Base-by-base conservation (phyloP, 2,113 vertebrate genomes). In the Xiphias gladius region DNA sequence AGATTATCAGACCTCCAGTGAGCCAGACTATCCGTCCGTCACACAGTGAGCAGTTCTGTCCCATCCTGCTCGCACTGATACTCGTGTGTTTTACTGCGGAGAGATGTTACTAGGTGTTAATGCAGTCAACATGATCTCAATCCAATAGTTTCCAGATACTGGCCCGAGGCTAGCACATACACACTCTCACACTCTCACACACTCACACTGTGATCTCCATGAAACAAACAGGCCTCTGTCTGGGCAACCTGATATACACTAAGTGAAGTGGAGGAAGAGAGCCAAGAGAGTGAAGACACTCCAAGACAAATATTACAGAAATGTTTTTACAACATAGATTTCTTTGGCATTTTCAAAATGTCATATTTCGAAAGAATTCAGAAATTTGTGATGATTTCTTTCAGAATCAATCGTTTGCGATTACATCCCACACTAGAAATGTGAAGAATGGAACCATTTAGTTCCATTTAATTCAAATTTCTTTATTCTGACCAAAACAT, bases 111-210 rank as follows among this genome's bases (percentile, higher is more conserved):
- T 28, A 79, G 86, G 76, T 88, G 89, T 86, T 91, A 12, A 89
- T 88, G 90, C 84, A 79, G 71, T 86, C 82, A 85, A 93, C 85
- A 89, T 85, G 88, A 93, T 76, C 88, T 84, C 77, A 88, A 91
- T 90, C 90, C 91, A 85, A 91, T 93, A 90, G 68, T 19, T 76
- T 55, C 26, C 37, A 32, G 70, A 66, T 81, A 39, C 61, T 65
- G 84, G 86, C 74, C 63, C 55, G 24, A 52, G 83, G 78, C 41
- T 41, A 11, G 43, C 67, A 10, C 76, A 14, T 1, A n/a, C 67
- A 50, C 66, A 62, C 82, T n/a, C 59, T 28, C 48, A n/a, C 28
- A 55, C 69, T 59, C 84, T 24, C 66, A 5, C 74, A 5, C 1
- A n/a, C 71, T 55, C 68, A 19, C 46, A 24, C 43, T 70, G 82